These are phyloP conservation scores for Gracilinanus agilis DNA, from an alignment of 2,113 vertebrate genomes.

Conservation along the genomic window DNA sequence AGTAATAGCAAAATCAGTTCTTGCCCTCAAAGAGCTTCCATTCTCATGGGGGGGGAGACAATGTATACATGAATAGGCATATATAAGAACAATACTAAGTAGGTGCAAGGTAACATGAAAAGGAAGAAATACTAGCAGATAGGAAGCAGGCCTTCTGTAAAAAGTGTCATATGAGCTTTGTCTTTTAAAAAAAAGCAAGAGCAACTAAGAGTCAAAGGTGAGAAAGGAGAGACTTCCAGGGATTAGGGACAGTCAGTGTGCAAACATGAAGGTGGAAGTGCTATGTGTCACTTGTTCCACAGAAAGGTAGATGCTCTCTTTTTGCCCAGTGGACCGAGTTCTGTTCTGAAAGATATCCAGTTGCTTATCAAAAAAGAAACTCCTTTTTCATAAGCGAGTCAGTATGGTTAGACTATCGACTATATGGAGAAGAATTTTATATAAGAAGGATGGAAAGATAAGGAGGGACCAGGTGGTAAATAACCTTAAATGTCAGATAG, in stretches of 20 bases:
- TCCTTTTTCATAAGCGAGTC: not conserved
- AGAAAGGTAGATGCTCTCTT: conserved; percentile 2
- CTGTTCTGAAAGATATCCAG: conserved; percentile 30
- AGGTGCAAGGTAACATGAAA: not conserved
- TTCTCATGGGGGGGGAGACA: not conserved
- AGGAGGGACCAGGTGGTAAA: not conserved
- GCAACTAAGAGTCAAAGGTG: not conserved
- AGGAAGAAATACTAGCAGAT: not conserved
- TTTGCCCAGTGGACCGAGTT: conserved; percentile 9
- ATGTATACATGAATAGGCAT: not conserved
- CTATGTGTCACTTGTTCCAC: not conserved
- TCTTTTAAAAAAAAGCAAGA: not conserved
- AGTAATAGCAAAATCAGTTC: not conserved
- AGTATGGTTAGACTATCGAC: not conserved
- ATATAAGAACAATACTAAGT: too few relatives aligned
- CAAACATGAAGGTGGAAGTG: not conserved
- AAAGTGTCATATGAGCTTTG: not conserved
- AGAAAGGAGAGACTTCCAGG: not conserved
- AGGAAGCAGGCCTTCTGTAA: not conserved
- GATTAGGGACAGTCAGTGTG: not conserved
- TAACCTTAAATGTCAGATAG: too few relatives aligned
- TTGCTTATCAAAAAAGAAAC: conserved; percentile 41
- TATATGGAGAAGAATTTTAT: not conserved
- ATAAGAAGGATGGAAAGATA: not conserved
- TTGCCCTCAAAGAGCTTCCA: not conserved